These are phyloP conservation scores for Periplaneta americana DNA, from an alignment of 1,140 invertebrate genomes.

Conservation along the genomic window DNA sequence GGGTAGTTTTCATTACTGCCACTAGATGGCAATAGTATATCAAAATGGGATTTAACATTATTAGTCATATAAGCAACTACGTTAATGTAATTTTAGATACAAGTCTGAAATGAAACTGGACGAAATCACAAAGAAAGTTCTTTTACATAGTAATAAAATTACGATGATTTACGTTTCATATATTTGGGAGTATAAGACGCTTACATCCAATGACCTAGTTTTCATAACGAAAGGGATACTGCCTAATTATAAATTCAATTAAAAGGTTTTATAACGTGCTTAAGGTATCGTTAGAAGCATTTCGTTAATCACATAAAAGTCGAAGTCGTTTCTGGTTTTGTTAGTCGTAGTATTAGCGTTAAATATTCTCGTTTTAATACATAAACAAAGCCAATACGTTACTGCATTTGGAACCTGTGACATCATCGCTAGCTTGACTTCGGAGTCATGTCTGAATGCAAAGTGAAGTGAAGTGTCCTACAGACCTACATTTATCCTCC, in stretches of 20 bases:
- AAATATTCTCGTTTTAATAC: not conserved
- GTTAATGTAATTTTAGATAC: not conserved
- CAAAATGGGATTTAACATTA: not conserved
- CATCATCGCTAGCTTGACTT: constrained; percentile 32
- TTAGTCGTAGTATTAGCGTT: not conserved
- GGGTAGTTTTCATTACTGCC: not conserved
- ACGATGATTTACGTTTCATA: not conserved
- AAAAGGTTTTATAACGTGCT: not conserved
- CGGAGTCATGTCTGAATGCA: constrained; percentile 42
- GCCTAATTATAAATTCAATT: not conserved
- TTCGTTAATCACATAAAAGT: not conserved
- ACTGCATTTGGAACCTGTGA: not conserved
- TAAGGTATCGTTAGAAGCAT: too few relatives aligned
- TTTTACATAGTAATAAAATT: not conserved
- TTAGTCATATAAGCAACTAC: not conserved
- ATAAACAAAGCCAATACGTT: not conserved
- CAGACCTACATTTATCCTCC: constrained; percentile 50
- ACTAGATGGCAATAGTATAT: not conserved
- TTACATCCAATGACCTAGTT: not conserved
- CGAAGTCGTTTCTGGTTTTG: too few relatives aligned
- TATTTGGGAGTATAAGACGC: not conserved
- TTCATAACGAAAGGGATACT: not conserved
- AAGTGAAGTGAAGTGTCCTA: constrained; percentile 64
- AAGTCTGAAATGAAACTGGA: not conserved
- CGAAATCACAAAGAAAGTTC: not conserved